Percentiles rank a stretch among this genome's conserved stretches.
These are phyloP conservation scores for Parotocinclus haroldoi DNA, from an alignment of 2,797 vertebrate genomes.

Conservation along the genomic window DNA sequence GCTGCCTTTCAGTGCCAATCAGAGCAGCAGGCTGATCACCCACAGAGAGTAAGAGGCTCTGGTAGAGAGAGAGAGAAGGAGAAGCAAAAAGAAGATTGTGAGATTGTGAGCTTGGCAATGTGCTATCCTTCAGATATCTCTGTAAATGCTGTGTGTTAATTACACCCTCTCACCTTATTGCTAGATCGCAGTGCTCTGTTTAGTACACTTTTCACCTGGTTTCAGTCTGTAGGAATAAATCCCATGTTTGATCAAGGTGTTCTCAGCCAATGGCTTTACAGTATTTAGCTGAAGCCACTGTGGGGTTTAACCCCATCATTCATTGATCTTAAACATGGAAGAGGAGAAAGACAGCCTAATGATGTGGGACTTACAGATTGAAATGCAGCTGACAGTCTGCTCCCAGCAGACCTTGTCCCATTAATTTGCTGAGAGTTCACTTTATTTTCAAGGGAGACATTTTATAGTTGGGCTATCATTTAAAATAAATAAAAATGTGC, in stretches of 20 bases:
- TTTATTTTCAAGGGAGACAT: neutral
- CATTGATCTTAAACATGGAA: constrained; percentile 19
- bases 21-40: constrained; percentile 65
- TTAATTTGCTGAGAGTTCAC: constrained; percentile 23
- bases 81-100: constrained; percentile 33
- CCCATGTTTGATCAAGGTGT: constrained; percentile 30
- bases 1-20: constrained; percentile 66
- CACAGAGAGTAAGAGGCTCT: constrained; percentile 53
- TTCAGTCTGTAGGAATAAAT: constrained; percentile 23
- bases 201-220: constrained; percentile 20
- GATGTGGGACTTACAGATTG: constrained; percentile 26
- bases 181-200: constrained; percentile 48
- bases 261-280: constrained; percentile 26
- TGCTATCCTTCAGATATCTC: constrained; percentile 69
- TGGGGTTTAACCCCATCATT: constrained; percentile 30
- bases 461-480: constrained; percentile 19
- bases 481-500: constrained; percentile 9
- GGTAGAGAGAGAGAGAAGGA: constrained; percentile 41
- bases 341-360: constrained; percentile 23
- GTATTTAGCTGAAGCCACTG: constrained; percentile 7
- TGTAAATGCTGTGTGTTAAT: constrained; percentile 61
- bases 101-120: constrained; percentile 41
- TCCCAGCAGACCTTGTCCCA: constrained; percentile 1
- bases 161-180: constrained; percentile 59
- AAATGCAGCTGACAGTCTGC: constrained; percentile 27